Evolutionary conservation across 2,113 vertebrate genomes (phyloP), one percentile per base, ranked within the genome.

Genomic region (Thunnus thynnus): DNA sequence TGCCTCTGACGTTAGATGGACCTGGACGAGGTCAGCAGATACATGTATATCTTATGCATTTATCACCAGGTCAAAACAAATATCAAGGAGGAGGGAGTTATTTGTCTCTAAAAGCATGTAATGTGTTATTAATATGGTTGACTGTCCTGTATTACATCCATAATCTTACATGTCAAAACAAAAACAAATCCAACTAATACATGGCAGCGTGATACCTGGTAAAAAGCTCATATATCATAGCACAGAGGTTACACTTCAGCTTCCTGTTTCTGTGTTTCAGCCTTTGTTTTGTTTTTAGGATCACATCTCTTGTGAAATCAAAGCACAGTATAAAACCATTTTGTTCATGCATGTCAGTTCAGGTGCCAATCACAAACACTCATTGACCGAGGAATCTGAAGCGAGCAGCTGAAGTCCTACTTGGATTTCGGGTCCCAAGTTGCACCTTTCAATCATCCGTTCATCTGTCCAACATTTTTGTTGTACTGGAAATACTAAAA

Each of bases 401-500:
- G 36, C 8, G 27, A n/a, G 12, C 9, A n/a, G 18, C 17, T 32
- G 52, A 65, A 44, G 52, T 48, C n/a, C 5, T 54, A n/a, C 22
- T 36, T 56, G 36, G 16, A 71, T 48, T 69, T 46, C 1, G 17
- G 22, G 27, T 80, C 54, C 47, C 18, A 17, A 25, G 16, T 13
- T 44, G 30, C 27, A 25, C 80, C 51, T 22, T 46, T 52, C 6
- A 48, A 5, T 90, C 57, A 55, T 66, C 62, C 73, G 57, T 12
- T 20, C 76, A 66, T 46, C 32, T 48, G 65, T 58, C 78, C 75
- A 62, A 46, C 36, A 44, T 86, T 32, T 76, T 66, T 66, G 66
- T 64, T 76, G 64, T 27, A 22, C 56, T 80, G 72, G 62, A 82
- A 80, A 66, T 32, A 36, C 30, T 80, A 52, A 75, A 67, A 57